Evolutionary conservation across 2,797 vertebrate species (phyloP).

Genomic region (Brachyrhaphis roseni): DNA sequence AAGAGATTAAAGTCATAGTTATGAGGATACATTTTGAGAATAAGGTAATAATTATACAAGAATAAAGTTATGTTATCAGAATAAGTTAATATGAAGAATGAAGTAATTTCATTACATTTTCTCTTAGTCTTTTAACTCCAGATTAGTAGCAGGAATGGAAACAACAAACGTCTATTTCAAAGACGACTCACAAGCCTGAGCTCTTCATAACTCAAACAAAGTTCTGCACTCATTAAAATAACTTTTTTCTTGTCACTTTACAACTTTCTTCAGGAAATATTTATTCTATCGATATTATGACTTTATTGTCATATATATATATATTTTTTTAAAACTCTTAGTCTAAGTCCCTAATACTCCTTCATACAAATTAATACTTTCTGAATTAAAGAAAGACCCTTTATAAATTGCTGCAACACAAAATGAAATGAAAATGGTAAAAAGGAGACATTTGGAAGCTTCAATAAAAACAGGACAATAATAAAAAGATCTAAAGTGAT

Average conservation of each 20-base stretch:
- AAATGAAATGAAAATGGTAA: background rate
- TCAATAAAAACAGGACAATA: background rate
- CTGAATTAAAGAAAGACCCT: background rate
- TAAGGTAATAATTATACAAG: no score
- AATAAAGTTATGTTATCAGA: no score
- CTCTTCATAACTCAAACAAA: background rate
- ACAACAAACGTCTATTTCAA: no score
- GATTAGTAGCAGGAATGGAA: background rate
- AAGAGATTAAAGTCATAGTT: no score
- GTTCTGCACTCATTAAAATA: background rate
- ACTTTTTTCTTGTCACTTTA: no score
- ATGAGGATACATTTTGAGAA: no score
- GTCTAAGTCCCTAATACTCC: background rate
- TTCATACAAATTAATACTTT: background rate
- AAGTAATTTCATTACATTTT: no score
- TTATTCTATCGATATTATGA: background rate
- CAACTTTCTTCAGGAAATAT: background rate
- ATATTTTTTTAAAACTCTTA: no score
- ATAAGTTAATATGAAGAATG: no score
- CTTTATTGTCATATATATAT: background rate
- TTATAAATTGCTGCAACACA: background rate
- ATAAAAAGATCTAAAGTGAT: background rate
- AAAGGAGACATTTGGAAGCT: background rate
- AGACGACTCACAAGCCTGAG: background rate
- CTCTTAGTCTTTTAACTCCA: background rate